These are phyloP conservation scores for Etheostoma spectabile DNA, from an alignment of 2,113 vertebrate genomes.

Conservation along the genomic window DNA sequence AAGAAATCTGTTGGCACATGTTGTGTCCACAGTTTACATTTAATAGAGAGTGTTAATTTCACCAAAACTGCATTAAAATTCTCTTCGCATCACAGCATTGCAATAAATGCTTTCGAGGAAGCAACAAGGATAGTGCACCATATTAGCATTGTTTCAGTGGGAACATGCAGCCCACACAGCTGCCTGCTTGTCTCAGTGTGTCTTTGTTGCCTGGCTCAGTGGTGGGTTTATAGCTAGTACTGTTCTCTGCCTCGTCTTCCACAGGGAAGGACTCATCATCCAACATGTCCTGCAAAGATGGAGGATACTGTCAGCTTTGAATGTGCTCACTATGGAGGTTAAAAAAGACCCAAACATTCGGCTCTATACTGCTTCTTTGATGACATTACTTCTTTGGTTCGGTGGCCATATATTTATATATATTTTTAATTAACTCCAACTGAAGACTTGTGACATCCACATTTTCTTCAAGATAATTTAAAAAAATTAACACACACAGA, in stretches of 20 bases:
- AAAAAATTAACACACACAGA: not conserved
- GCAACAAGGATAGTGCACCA: not conserved
- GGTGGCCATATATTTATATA: not conserved
- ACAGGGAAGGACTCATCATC: conserved; percentile 29
- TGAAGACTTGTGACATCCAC: not conserved
- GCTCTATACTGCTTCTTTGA: not conserved
- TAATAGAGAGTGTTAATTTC: not conserved
- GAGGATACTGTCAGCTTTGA: conserved; percentile 6
- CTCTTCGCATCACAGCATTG: not conserved
- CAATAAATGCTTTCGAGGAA: not conserved
- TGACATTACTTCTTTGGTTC: not conserved
- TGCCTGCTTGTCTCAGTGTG: conserved; percentile 23
- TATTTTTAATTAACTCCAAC: not conserved
- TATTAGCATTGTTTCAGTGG: conserved; percentile 1
- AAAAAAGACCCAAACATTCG: not conserved
- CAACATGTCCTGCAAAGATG: conserved; percentile 30
- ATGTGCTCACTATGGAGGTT: not conserved
- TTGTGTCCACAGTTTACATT: not conserved
- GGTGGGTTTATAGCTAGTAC: conserved; percentile 36
- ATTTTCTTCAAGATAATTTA: not conserved
- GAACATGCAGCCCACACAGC: conserved; percentile 57
- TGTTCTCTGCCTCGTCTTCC: conserved; percentile 45
- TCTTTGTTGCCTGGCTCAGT: conserved; percentile 34
- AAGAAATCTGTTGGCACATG: not conserved
- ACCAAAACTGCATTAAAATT: not conserved